Evolutionary conservation across 2,888 invertebrate genomes (phyloP), one percentile per base, ranked within the genome.

Genomic region (Taphrorychus bicolor): DNA sequence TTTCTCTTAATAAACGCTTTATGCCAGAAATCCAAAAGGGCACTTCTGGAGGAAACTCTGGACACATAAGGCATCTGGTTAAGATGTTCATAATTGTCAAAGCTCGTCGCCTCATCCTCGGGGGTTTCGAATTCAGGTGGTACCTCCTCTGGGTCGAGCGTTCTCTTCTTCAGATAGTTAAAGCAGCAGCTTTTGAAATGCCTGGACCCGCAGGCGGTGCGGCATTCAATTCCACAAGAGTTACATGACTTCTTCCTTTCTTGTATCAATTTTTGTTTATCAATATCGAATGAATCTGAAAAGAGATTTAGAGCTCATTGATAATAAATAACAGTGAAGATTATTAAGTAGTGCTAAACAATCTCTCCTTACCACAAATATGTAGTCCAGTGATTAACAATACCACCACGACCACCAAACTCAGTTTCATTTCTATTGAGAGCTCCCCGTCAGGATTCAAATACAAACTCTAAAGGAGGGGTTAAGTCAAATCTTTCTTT

Each of bases 131-230:
- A 11, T 11, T 32, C 32, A 11, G 45, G 45, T 5, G 45, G 45
- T 14, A 45, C 45, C 7, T 14, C 14, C 14, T 45, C 45, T 18
- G 45, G 45, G 14, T 45, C 45, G 14, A 75, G 51, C 0, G 80
- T 70, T 72, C 89, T 85, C 81, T 87, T 88, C 70, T 86, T 85
- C 73, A 90, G 80, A 76, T 90, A 91, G 81, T 91, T 91, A 83
- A 89, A 90, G 78, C 91, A 91, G 79, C 91, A 91, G 0, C 89
- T 87, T 2, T 89, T 82, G 80, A 91, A 91, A 75, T 88, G 87
- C 2, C 88, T 83, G 0, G 90, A 90, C 1, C 90, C 90, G 72
- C 91, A 91, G 0, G 89, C 87, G 0, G 86, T 82, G 5, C 86
- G 83, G 71, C 91, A 91, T 78, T 90, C 89, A 3, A 85, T 83